Conservation (phyloP, 1,140 invertebrate species). For the Procambarus virginalis region DNA sequence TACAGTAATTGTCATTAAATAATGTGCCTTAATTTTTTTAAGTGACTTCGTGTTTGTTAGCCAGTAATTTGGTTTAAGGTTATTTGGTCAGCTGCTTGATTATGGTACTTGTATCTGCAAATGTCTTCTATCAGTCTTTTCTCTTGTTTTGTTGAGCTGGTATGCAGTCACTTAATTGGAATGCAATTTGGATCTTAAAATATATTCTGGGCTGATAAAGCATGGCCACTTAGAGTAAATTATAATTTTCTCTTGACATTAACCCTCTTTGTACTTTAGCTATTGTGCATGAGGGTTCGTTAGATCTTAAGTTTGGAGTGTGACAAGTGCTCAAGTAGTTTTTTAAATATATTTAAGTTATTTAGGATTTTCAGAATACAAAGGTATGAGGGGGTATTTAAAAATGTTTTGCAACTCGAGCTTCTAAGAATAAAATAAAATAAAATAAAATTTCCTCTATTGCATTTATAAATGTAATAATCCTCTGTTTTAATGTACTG, state of each 20-base stretch:
- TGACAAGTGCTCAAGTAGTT: background rate
- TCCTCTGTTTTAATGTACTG: too few relatives aligned
- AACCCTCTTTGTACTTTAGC: background rate
- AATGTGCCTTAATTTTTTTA: background rate
- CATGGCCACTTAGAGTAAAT: background rate
- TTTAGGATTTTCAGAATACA: background rate
- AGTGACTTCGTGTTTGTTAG: conserved; percentile 40
- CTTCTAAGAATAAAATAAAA: too few relatives aligned
- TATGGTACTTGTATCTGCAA: conserved; percentile 16
- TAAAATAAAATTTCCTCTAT: too few relatives aligned
- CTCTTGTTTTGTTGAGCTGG: background rate
- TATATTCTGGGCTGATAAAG: background rate
- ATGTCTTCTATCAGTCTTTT: background rate
- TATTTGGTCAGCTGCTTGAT: conserved; percentile 1
- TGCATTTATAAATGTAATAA: too few relatives aligned
- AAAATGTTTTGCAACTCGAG: too few relatives aligned
- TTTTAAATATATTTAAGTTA: background rate
- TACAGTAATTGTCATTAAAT: background rate
- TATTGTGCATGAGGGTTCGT: background rate
- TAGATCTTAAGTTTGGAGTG: background rate
- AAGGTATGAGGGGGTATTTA: too few relatives aligned
- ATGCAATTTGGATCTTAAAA: background rate
- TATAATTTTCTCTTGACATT: background rate
- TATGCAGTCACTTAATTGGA: background rate
- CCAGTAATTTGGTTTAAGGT: conserved; percentile 27